Conservation (phyloP, 2,113 vertebrate species). For the Chitala chitala region DNA sequence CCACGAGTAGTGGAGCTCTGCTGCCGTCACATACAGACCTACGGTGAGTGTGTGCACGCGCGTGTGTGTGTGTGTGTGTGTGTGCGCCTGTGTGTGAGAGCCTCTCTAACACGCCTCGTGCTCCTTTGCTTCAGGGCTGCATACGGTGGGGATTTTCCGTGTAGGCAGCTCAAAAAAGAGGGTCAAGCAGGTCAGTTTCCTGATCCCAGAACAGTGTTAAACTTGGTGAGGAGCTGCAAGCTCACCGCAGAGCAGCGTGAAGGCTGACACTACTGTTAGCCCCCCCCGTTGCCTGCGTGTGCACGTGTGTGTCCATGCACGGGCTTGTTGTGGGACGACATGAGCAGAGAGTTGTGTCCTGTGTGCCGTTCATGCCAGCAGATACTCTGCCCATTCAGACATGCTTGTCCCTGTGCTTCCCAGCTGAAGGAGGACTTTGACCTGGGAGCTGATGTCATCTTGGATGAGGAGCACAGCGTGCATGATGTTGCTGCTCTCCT, state of each 20-base stretch:
- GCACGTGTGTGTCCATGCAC: background rate
- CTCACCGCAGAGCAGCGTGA: background rate
- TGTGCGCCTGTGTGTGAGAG: background rate
- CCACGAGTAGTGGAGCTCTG: conserved; percentile 81
- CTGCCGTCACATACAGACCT: conserved; percentile 74
- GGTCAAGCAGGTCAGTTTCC: conserved; percentile 74
- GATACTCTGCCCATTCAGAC: conserved; percentile 36
- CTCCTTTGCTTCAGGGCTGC: conserved; percentile 70
- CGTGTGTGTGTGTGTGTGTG: background rate
- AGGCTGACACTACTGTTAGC: background rate
- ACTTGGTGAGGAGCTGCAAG: background rate
- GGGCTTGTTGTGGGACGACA: background rate
- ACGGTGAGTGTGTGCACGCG: conserved; percentile 58
- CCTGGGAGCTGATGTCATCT: conserved; percentile 56
- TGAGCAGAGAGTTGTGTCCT: conserved; percentile 38
- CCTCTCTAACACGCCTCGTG: background rate
- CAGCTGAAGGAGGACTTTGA: conserved; percentile 70
- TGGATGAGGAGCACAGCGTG: conserved; percentile 79
- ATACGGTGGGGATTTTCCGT: conserved; percentile 82
- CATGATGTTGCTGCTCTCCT: conserved; percentile 86
- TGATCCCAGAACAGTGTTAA: background rate
- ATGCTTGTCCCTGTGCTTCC: background rate
- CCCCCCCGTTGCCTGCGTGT: background rate
- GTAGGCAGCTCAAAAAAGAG: conserved; percentile 81
- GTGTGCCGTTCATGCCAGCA: conserved; percentile 56